Conservation (phyloP, 1,140 invertebrate genomes). For the Brachionus asplanchnoidis region DNA sequence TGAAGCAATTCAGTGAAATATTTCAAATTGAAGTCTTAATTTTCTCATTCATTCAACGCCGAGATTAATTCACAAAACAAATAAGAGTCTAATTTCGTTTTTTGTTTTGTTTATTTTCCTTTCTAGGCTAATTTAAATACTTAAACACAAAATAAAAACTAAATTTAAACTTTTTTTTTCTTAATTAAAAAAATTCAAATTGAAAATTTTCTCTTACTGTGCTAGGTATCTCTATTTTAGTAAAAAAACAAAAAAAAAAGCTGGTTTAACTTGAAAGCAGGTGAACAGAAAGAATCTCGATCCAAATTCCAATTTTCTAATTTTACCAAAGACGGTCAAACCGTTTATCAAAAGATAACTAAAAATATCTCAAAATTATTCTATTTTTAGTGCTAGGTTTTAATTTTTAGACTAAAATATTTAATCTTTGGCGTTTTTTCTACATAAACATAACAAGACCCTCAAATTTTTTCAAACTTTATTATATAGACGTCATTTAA, state of each 20-base stretch:
- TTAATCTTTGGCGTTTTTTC: background rate
- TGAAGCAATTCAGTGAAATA: background rate
- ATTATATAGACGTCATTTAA: background rate
- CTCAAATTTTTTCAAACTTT: background rate
- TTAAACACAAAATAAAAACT: background rate
- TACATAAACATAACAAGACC: background rate
- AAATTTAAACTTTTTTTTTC: background rate
- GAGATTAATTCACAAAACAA: conserved; percentile 23
- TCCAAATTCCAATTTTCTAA: background rate
- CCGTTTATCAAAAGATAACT: background rate
- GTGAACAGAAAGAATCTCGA: background rate
- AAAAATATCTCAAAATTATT: background rate
- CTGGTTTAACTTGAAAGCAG: background rate
- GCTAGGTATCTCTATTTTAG: background rate
- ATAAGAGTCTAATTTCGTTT: conserved; percentile 13
- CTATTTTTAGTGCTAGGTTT: background rate
- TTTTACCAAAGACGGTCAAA: background rate
- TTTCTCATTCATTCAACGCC: background rate
- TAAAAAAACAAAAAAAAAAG: background rate
- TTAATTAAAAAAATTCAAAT: conserved; percentile 4
- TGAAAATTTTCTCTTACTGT: background rate
- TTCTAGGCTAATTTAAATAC: conserved; percentile 16
- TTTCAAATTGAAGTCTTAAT: background rate
- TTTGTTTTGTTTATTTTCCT: conserved; percentile 2
- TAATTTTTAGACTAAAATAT: background rate